Evolutionary conservation across 2,888 invertebrate species (phyloP), one percentile per base, ranked within the genome.

Genomic region (Ormia ochracea): DNA sequence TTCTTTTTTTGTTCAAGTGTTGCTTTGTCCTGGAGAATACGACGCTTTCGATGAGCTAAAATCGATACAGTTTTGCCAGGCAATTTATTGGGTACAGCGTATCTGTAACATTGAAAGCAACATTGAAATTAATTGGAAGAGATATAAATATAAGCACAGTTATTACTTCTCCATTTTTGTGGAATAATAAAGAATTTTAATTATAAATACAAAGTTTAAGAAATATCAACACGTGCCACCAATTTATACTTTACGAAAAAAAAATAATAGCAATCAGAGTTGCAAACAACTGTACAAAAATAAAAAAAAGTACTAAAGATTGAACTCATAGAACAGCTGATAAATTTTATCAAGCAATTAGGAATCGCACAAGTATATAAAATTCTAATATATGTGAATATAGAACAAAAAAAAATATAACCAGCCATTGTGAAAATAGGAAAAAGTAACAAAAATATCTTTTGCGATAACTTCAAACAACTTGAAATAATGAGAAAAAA

Each of bases 51-150:
- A 73, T 90, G 90, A n/a, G 87, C 86, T 12, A 90, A 85, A 38
- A 90, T 87, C 4, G 89, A 88, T 0, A 90, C 87, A 59, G 89
- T 89, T 84, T 90, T 90, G 12, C 89, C 89, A 19, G 90, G 90
- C 48, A 90, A 78, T 84, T 90, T 90, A 77, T 90, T 90, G 14
- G 90, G 86, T 4, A 90, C 88, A 0, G 90, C 89, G 82, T 89
- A 90, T 84, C 90, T 90, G 19, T 9, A 19, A 58, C 23, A 50
- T 12, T 3, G n/a, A n/a, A 43, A 23, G 3, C 36, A 14, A 43
- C 4, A 9, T 68, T n/a, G 14, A 21, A 5, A 17, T 26, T 14
- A 12, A 26, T 10, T 28, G 9, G n/a, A 3, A 38, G 0, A 12
- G 4, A 28, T 23, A 19, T 4, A 0, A 52, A 23, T 14, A 31